Evolutionary conservation across 2,797 vertebrate genomes (phyloP).

Genomic region (Danionella dracula): DNA sequence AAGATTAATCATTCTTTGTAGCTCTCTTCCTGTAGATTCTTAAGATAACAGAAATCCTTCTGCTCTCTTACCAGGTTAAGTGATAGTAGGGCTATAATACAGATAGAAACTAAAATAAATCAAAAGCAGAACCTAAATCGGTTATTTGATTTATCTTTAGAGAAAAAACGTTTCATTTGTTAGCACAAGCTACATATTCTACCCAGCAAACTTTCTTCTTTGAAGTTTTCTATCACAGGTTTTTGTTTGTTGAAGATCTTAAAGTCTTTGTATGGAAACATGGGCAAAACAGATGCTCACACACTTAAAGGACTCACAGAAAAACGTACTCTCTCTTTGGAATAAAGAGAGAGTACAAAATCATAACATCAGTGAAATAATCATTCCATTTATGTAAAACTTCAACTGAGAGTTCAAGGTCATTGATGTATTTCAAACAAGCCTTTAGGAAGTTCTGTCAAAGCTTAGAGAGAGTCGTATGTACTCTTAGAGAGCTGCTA

Average conservation of each 20-base stretch:
- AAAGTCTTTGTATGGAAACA: too few relatives aligned
- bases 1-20: too few relatives aligned
- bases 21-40: background rate
- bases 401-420: background rate
- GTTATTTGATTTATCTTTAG: background rate
- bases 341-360: too few relatives aligned
- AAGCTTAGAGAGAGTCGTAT: background rate
- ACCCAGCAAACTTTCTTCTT: too few relatives aligned
- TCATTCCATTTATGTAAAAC: background rate
- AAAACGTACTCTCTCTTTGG: too few relatives aligned
- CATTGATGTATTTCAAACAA: slow-evolving; percentile 18
- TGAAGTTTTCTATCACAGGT: too few relatives aligned
- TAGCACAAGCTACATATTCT: background rate
- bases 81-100: too few relatives aligned
- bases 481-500: background rate
- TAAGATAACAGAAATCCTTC: slow-evolving; percentile 1
- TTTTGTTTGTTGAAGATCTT: too few relatives aligned
- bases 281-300: background rate
- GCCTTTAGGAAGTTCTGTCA: slow-evolving; percentile 17
- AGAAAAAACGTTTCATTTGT: background rate
- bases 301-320: too few relatives aligned
- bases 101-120: too few relatives aligned
- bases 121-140: slow-evolving; percentile 6
- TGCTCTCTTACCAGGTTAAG: background rate
- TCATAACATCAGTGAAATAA: background rate